A percentile compares a stretch with the other conserved stretches of the same genome.
These are phyloP conservation scores for Cancer borealis DNA, from an alignment of 2,888 invertebrate genomes.

Conservation along the genomic window DNA sequence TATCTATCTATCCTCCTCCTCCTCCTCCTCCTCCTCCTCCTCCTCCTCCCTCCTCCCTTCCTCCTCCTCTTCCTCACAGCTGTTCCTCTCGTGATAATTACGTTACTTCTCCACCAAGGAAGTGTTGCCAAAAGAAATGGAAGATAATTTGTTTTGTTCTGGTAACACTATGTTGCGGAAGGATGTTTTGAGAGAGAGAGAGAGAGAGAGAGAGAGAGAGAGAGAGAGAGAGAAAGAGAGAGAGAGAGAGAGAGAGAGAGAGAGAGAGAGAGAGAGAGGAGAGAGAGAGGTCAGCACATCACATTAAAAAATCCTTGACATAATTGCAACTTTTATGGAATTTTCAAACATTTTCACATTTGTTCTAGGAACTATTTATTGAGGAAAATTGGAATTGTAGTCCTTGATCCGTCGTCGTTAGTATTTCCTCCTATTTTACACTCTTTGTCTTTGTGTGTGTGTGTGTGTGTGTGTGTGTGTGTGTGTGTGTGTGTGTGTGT, in stretches of 20 bases:
- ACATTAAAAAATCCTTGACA: neutral
- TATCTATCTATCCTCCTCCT: too few species aligned
- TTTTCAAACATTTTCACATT: neutral
- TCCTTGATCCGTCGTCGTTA: neutral
- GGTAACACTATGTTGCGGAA: neutral
- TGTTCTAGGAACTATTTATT: neutral
- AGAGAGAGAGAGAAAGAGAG: slow-evolving; percentile 33
- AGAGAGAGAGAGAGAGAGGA: slow-evolving; percentile 48
- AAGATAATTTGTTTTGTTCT: neutral
- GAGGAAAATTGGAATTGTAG: neutral
- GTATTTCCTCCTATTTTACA: neutral
- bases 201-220: neutral
- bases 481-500: slow-evolving; percentile 31
- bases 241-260: slow-evolving; percentile 39
- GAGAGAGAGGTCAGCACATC: slow-evolving; percentile 23
- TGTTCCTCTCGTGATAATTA: neutral
- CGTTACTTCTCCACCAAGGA: neutral
- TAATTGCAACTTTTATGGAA: neutral
- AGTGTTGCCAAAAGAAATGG: neutral
- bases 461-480: slow-evolving; percentile 5
- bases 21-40: too few species aligned
- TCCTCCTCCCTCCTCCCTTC: neutral
- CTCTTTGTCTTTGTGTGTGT: neutral
- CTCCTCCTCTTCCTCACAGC: neutral
- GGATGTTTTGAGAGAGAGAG: too few species aligned